Conservation (phyloP, 2,888 invertebrate genomes). For the Drosophila nr. perissopoda region DNA sequence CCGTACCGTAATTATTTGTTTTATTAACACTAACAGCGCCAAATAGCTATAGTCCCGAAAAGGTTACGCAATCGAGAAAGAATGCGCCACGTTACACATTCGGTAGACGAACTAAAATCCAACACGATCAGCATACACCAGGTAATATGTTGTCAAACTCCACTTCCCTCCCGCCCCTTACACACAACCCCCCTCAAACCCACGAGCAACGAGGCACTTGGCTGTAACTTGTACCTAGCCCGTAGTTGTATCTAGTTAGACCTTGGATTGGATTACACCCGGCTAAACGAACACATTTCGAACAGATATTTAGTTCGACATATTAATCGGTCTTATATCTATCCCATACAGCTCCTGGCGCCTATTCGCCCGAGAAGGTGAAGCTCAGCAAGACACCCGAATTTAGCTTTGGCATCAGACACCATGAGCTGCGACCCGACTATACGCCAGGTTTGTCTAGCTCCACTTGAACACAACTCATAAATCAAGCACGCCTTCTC, state of each 20-base stretch:
- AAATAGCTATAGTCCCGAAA: conserved; percentile 87
- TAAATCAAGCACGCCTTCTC: not conserved
- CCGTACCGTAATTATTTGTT: conserved; percentile 61
- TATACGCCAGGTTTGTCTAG: conserved; percentile 81
- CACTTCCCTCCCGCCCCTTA: not conserved
- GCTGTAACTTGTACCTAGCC: conserved; percentile 21
- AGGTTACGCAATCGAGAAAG: conserved; percentile 86
- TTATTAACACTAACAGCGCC: conserved; percentile 84
- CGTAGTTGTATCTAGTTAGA: conserved; percentile 33
- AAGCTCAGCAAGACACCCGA: conserved; percentile 85
- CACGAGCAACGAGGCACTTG: conserved; percentile 33
- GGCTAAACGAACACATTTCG: not conserved
- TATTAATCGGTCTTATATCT: conserved; percentile 21
- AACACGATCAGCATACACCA: conserved; percentile 83
- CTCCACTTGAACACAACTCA: not conserved
- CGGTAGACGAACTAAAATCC: conserved; percentile 86
- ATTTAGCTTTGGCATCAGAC: conserved; percentile 86
- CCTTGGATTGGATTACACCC: conserved; percentile 21
- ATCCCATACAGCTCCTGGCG: conserved; percentile 79
- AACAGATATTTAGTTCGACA: too few species aligned
- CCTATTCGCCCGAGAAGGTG: conserved; percentile 87
- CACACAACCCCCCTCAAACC: conserved; percentile 3
- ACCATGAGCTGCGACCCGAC: conserved; percentile 73
- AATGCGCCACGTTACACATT: conserved; percentile 85
- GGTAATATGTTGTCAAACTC: conserved; percentile 69